Base-by-base conservation (phyloP, 2,888 invertebrate genomes). In the Lasioglossum leucozonium region DNA sequence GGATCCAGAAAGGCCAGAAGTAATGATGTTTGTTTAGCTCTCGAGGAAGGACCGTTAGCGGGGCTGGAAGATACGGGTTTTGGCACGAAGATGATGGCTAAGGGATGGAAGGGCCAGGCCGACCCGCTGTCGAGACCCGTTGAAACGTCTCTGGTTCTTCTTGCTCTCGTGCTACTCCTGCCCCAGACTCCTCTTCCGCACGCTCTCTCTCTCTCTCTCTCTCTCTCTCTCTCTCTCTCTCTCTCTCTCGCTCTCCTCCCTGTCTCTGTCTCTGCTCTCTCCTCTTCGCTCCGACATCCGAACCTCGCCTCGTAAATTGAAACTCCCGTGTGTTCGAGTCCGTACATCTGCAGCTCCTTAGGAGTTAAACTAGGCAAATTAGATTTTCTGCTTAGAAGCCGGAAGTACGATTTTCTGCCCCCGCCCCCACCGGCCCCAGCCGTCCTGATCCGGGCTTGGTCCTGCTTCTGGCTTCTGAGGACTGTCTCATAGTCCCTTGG, bases 1-100 rank as follows among this genome's bases (percentile, higher is more conserved):
- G 81, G 87, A 84, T 79, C 87, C 72, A 84, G 84, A 84, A 84
- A 88, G 87, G 86, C 84, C 84, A 83, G 86, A 89, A 91, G 93
- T 93, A 94, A 94, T 93, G 93, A 94, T 93, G 93, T 94, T 94
- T 93, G 91, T 93, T 92, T 89, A 93, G 92, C 92, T 93, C 90
- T 92, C 88, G 90, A 92, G 90, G 87, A 90, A 90, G 89, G 88
- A 87, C 91, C 86, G 90, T 88, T 74, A 85, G 67, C 77, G 88
- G 88, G 86, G 88, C 85, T 84, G 87, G 89, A 90, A 91, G 91
- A 92, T 90, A 89, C 89, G 88, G 90, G 89, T 90, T 91, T 91
- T 91, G 91, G 92, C 91, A 91, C 88, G 90, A 87, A 89, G 89
- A 90, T 89, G 90, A 90, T 89, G 86, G 89, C 78, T 87, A 77